Percentiles rank a stretch among this genome's conserved stretches.
Conservation (phyloP, 2,888 invertebrate genomes). For the Tiliacea aurago region DNA sequence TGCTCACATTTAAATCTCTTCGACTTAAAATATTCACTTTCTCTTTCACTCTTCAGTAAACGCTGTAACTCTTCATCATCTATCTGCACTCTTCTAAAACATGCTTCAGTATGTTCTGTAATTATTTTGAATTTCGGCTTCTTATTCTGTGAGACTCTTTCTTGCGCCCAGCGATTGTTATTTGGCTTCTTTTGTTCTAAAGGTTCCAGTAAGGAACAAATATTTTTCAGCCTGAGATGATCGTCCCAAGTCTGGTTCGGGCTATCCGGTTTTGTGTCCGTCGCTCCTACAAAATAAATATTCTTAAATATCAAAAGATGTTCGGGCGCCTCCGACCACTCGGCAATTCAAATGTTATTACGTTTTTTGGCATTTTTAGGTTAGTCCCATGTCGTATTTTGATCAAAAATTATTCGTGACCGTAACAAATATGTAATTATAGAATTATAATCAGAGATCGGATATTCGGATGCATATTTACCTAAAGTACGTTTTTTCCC, state of each 20-base stretch:
- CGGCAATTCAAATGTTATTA: too few relatives aligned
- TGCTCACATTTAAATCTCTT: constrained; percentile 62
- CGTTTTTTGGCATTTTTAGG: too few relatives aligned
- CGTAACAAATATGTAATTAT: too few relatives aligned
- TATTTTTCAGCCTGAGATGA: background rate
- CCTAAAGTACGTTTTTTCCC: too few relatives aligned
- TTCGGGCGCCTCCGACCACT: too few relatives aligned
- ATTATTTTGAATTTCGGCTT: constrained; percentile 72
- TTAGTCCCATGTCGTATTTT: too few relatives aligned
- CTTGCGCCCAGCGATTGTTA: constrained; percentile 69
- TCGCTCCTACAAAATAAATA: background rate
- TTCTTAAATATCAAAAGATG: background rate
- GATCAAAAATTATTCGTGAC: too few relatives aligned
- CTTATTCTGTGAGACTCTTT: constrained; percentile 67
- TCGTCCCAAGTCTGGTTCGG: background rate
- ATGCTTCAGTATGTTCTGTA: constrained; percentile 39
- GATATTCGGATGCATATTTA: too few relatives aligned
- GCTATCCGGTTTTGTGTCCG: background rate
- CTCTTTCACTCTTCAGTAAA: constrained; percentile 52
- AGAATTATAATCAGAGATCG: too few relatives aligned
- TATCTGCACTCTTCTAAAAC: constrained; percentile 61
- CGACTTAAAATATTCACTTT: constrained; percentile 54
- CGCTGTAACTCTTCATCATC: constrained; percentile 47
- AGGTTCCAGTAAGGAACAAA: background rate
- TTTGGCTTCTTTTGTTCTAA: constrained; percentile 23